These are phyloP conservation scores for Oophaga pumilio DNA, from an alignment of 2,113 vertebrate genomes.

Conservation along the genomic window DNA sequence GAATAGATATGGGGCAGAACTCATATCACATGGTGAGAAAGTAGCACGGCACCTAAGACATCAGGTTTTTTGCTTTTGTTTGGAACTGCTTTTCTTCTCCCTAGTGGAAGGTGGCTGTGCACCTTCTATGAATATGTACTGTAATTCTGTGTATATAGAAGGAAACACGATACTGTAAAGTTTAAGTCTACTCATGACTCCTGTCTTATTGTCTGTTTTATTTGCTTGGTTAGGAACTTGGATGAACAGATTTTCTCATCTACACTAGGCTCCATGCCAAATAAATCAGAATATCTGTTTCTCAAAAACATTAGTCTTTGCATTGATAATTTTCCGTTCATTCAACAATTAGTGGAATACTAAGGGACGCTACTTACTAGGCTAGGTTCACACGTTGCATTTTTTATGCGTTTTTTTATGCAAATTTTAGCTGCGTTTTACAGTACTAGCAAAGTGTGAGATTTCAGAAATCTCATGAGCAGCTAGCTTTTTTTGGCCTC, in stretches of 20 bases:
- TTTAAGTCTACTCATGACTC: constrained; percentile 84
- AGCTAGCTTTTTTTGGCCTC: no score
- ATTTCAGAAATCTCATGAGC: no score
- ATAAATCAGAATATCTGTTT: not conserved
- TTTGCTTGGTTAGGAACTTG: not conserved
- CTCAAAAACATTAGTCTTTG: not conserved
- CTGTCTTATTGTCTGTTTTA: constrained; percentile 60
- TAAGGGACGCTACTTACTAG: no score
- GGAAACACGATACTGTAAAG: constrained; percentile 84
- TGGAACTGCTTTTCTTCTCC: constrained; percentile 47
- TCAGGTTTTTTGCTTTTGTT: not conserved
- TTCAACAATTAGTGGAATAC: no score
- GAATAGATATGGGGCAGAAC: not conserved
- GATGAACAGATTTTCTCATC: not conserved
- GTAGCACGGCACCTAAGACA: not conserved
- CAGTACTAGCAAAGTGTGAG: no score
- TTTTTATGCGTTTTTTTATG: no score
- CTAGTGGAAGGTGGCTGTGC: constrained; percentile 67
- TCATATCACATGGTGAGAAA: not conserved
- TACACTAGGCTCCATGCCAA: not conserved
- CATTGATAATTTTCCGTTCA: not conserved
- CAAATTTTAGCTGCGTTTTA: no score
- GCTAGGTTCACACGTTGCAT: no score
- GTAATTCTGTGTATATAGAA: constrained; percentile 91
- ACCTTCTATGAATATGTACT: constrained; percentile 83